Base-by-base conservation (phyloP, 2,113 vertebrate genomes). In the Empidonax traillii region DNA sequence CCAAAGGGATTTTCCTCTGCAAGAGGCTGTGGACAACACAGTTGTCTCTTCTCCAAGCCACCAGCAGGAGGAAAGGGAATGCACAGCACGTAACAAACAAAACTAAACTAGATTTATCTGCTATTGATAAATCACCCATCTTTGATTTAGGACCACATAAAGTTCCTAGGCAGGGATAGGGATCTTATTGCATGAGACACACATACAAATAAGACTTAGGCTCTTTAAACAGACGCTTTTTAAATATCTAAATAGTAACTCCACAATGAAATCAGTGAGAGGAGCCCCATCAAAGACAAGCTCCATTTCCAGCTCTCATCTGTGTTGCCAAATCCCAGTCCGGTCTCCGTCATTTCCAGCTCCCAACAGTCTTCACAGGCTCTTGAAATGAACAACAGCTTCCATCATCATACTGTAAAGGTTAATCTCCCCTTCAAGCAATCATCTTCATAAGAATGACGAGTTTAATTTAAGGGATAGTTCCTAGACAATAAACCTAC, bases 371-470 rank as follows among this genome's bases (percentile, higher is more conserved):
- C 52, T 85, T 90, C 47, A 49, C 12, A 2, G 21, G 73, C 56
- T 92, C 65, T 83, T 71, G 74, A 85, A 91, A 69, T 66, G 35
- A 96, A 85, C 63, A 81, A 78, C 58, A 78, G 16, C 44, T 83
- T 85, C 71, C 76, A 78, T 86, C 89, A 63, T 85, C 63, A 69
- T 39, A 61, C 51, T 7, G 1, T 86, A 76, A 95, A 96, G 55
- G 69, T 96, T 97, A 95, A 93, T 96, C 82, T 96, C 65, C 68
- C 85, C 83, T 89, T 86, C 87, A 63, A 95, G 89, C 87, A 89
- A 74, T 90, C 86, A 90, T 78, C 74, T 79, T 85, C 43, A 7
- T 84, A 80, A 94, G 91, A 93, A 93, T n/a, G 58, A 93, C 7
- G 1, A 90, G 63, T 96, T 92, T 94, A 91, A 94, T 96, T 96